Conservation (phyloP, 2,888 invertebrate genomes). For the Parascotia fuliginaria region DNA sequence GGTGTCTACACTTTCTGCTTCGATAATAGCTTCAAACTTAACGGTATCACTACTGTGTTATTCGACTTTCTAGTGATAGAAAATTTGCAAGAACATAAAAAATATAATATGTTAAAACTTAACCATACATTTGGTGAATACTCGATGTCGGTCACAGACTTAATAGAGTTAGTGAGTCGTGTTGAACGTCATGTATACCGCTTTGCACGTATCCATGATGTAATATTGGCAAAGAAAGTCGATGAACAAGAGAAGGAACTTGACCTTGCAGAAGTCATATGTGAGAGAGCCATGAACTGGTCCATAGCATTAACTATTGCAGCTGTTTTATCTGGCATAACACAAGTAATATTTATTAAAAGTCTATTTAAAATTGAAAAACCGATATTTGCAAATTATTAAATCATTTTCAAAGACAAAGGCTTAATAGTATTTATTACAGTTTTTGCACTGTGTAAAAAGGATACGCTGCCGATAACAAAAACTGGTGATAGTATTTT, state of each 20-base stretch:
- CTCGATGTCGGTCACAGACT: neutral
- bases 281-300: neutral
- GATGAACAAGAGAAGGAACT: neutral
- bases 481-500: no score
- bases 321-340: neutral
- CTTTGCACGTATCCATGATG: neutral
- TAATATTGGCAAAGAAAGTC: neutral
- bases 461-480: no score
- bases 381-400: no score
- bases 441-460: no score
- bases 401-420: no score
- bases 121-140: neutral
- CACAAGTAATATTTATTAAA: neutral
- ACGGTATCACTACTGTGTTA: neutral
- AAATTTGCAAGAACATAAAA: neutral
- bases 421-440: no score
- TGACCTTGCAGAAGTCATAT: neutral
- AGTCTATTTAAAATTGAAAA: neutral
- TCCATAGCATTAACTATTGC: neutral
- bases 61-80: neutral
- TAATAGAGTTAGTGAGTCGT: neutral
- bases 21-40: conserved; percentile 1
- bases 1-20: conserved; percentile 7
- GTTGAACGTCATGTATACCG: no score
- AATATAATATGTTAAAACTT: neutral